These are phyloP conservation scores for Apantesis nais DNA, from an alignment of 2,888 invertebrate species.

Conservation along the genomic window DNA sequence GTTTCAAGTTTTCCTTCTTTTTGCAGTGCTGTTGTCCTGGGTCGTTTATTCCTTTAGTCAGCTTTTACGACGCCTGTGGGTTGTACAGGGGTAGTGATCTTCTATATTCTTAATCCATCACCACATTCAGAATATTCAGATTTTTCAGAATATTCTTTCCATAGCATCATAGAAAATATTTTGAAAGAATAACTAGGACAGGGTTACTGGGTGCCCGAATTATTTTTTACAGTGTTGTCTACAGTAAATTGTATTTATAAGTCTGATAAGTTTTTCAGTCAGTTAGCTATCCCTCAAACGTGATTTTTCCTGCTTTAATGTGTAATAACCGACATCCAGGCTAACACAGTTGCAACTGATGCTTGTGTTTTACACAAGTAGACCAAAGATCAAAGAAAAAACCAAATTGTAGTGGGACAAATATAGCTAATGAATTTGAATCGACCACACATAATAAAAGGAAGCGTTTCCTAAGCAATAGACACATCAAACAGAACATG, in stretches of 20 bases:
- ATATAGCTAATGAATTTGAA: conserved; percentile 24
- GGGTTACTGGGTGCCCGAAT: not conserved
- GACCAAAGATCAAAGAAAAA: not conserved
- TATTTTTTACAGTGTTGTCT: not conserved
- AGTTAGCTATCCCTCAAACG: not conserved
- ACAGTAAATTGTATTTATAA: not conserved
- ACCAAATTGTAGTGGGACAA: not conserved
- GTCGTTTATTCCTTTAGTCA: not conserved
- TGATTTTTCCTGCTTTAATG: no score
- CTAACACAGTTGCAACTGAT: not conserved
- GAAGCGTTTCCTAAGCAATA: conserved; percentile 37
- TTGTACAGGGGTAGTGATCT: not conserved
- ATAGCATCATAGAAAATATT: not conserved
- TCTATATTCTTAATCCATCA: not conserved
- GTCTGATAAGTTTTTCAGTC: not conserved
- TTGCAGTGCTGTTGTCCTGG: no score
- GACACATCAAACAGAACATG: conserved; percentile 38
- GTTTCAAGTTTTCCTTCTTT: not conserved
- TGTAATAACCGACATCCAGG: not conserved
- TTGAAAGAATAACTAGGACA: not conserved
- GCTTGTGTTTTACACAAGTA: no score
- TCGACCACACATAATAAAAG: conserved; percentile 25
- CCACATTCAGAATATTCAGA: no score
- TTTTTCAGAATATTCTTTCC: no score
- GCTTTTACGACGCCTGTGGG: not conserved